Evolutionary conservation across 2,888 invertebrate species (phyloP).

Genomic region (Dascillus cervinus): DNA sequence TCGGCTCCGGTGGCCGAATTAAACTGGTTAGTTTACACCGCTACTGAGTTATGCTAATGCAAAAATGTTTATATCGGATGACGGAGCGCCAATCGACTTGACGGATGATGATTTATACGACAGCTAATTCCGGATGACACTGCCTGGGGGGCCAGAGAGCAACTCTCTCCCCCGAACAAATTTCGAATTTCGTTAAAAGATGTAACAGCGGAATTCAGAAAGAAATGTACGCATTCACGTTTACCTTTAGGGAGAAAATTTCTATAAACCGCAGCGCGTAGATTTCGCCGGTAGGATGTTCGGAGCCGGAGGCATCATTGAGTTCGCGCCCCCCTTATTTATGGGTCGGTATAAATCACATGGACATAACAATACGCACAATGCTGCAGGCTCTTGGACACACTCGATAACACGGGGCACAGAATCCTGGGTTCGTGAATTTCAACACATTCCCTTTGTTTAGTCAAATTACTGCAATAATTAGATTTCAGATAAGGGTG

Average conservation of each 20-base stretch:
- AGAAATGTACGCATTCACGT: too few species aligned
- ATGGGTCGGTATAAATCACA: constrained; percentile 29
- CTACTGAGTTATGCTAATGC: constrained; percentile 13
- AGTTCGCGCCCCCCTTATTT: constrained; percentile 32
- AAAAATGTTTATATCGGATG: constrained; percentile 13
- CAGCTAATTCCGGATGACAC: constrained; percentile 15
- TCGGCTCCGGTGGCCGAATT: too few species aligned
- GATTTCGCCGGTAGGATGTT: constrained; percentile 14
- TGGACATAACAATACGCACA: constrained; percentile 33
- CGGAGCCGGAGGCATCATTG: constrained; percentile 28
- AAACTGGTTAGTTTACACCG: constrained; percentile 1
- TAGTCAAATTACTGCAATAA: constrained; percentile 23
- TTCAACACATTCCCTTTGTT: constrained; percentile 16
- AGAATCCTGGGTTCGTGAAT: constrained; percentile 6
- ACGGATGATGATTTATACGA: constrained; percentile 18
- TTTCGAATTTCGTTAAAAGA: too few species aligned
- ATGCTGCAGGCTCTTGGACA: constrained; percentile 23
- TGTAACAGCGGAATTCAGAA: too few species aligned
- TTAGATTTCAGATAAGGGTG: constrained; percentile 18
- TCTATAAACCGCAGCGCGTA: constrained; percentile 2
- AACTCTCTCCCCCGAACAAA: too few species aligned
- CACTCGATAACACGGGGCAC: constrained; percentile 27
- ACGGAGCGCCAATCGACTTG: constrained; percentile 13
- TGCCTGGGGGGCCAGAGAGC: too few species aligned
- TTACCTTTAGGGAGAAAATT: too few species aligned